Percentiles rank a stretch among this genome's conserved stretches.
phyloP scores from a whole-genome alignment of 2,888 invertebrate genomes.

The Bugula neritina region DNA sequence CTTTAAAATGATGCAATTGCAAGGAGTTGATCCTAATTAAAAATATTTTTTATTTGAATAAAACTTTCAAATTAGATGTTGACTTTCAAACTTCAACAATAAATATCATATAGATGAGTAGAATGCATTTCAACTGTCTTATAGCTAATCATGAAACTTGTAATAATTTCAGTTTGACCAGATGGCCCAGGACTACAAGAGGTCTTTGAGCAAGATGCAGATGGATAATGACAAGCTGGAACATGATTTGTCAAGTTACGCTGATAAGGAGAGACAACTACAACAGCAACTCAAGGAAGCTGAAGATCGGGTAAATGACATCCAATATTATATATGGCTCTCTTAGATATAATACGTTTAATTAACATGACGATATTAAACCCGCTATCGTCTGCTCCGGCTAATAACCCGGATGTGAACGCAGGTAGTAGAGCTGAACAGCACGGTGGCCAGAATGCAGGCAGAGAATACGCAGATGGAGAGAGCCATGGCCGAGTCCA shows the following conservation, averaged over 20 bases:
- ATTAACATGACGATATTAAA: no score
- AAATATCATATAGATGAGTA: no score
- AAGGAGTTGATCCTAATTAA: no score
- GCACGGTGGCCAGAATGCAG: constrained; percentile 20
- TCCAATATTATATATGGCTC: no score
- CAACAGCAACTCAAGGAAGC: constrained; percentile 10
- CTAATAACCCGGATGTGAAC: no score
- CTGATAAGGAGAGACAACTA: constrained; percentile 10
- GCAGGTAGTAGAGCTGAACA: constrained; percentile 19
- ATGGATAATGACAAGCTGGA: constrained; percentile 12
- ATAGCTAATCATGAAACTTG: not conserved
- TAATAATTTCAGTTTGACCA: not conserved
- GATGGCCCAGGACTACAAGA: constrained; percentile 20
- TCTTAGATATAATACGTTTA: no score
- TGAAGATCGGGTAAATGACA: constrained; percentile 1
- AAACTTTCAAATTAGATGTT: no score
- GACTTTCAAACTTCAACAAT: no score
- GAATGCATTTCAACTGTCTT: no score
- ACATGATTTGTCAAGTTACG: not conserved
- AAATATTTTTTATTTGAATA: no score
- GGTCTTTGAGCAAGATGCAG: constrained; percentile 2
- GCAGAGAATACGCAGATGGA: constrained; percentile 3
- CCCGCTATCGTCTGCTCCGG: no score
- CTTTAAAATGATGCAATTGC: no score
- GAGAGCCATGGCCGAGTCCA: not conserved